phyloP scores from a whole-genome alignment of 2,113 vertebrate species.

The Pipra filicauda region DNA sequence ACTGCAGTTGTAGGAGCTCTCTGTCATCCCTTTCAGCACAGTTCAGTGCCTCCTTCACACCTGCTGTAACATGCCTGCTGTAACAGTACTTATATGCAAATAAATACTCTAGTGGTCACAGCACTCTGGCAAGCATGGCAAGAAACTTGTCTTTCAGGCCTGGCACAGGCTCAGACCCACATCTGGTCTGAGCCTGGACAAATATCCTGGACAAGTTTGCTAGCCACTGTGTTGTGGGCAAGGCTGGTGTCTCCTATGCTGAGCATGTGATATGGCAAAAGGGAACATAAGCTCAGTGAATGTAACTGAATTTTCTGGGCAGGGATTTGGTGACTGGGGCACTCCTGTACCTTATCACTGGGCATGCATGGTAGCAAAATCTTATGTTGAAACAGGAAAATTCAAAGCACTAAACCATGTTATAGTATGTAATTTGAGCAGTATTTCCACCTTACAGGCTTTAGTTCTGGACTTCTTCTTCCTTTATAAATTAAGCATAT shows the following conservation, averaged over 20 bases:
- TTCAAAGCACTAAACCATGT: neutral
- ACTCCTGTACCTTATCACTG: neutral
- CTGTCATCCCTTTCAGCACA: neutral
- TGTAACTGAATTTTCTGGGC: neutral
- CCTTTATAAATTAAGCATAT: neutral
- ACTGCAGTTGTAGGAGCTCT: neutral
- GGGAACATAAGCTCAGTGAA: neutral
- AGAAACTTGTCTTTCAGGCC: neutral
- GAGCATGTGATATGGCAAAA: neutral
- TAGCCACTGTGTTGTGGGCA: neutral
- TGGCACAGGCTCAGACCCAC: neutral
- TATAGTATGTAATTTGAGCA: neutral
- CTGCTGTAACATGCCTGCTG: neutral
- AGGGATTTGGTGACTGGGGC: rapidly evolving
- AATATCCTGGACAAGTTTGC: neutral
- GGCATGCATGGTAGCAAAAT: neutral
- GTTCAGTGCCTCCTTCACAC: neutral
- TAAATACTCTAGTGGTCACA: neutral
- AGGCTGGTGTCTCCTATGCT: neutral
- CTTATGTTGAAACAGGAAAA: neutral
- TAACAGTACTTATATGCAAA: neutral
- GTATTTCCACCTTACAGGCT: neutral
- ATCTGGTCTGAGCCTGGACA: too few species aligned
- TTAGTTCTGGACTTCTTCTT: neutral
- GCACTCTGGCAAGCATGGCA: neutral